Base-by-base conservation (phyloP, 2,113 vertebrate genomes). In the Chloroceryle aenea region DNA sequence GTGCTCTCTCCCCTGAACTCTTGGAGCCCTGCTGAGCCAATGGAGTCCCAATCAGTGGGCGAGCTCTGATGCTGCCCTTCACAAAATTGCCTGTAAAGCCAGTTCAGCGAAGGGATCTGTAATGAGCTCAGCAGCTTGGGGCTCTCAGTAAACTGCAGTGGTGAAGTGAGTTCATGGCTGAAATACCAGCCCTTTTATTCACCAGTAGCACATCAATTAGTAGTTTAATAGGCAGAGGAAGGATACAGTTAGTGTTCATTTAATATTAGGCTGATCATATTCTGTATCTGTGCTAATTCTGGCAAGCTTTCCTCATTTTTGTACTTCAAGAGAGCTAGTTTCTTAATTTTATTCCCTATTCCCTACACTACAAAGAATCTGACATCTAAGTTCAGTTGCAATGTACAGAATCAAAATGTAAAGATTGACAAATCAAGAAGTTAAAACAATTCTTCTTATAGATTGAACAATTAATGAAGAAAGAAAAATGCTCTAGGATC, bases 11-110 rank as follows among this genome's bases (percentile, higher is more conserved):
- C 83, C 81, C 95, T 93, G 96, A 97, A 95, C 93, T 93, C 95
- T 29, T 26, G 92, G 97, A 97, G 88, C 93, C 98, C 98, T 0
- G 97, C 98, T 98, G 98, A 90, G 97, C 96, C 95, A 34, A 97
- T 95, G 88, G 90, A 97, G 98, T 96, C 90, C 97, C 98, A 98
- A 98, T 98, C 97, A 98, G 96, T 92, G 91, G 97, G 93, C 96
- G 94, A 88, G 90, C 92, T 96, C 97, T 87, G 94, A 98, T 95
- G 97, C 97, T 95, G 96, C 95, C 93, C 96, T 97, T 97, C 97
- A 96, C 69, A 93, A 98, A 97, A 98, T 98, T 98, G 97, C 95
- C 91, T 85, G 72, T 79, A 94, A 97, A 97, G 88, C 89, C 69
- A 50, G 96, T 94, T 95, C 88, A 86, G 88, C 69, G 12, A 94